Evolutionary conservation across 2,888 invertebrate genomes (phyloP).

Genomic region (Dynastes maya): DNA sequence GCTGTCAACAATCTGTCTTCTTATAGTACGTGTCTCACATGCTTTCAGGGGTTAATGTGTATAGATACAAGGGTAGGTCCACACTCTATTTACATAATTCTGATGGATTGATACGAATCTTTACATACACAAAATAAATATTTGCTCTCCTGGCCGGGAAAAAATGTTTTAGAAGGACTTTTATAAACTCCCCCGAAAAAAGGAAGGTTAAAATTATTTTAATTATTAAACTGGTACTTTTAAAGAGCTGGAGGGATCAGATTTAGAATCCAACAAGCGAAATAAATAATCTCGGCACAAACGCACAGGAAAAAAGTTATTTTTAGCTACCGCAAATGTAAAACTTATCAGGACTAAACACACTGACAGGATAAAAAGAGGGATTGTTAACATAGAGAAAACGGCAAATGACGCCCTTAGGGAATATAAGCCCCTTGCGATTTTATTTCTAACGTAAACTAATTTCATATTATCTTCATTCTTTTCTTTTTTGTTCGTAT

Average conservation of each 20-base stretch:
- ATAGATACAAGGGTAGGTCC: constrained; percentile 34
- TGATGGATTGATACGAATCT: constrained; percentile 36
- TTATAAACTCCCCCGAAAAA: neutral
- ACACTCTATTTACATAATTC: constrained; percentile 37
- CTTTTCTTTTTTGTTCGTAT: neutral
- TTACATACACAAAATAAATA: constrained; percentile 34
- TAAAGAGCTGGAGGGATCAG: no score
- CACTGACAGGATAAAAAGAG: constrained; percentile 21
- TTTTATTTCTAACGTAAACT: constrained; percentile 24
- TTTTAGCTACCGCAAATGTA: constrained; percentile 19
- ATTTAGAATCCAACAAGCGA: neutral
- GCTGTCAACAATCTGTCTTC: constrained; percentile 39
- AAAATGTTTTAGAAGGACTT: neutral
- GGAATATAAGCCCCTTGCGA: neutral
- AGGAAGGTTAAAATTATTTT: neutral
- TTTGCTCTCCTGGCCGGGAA: neutral
- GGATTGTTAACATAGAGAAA: constrained; percentile 18
- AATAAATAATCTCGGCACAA: constrained; percentile 9
- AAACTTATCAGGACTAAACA: constrained; percentile 31
- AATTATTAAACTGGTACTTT: neutral
- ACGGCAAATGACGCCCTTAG: no score
- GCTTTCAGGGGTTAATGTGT: constrained; percentile 29
- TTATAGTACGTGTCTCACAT: constrained; percentile 40
- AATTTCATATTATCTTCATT: constrained; percentile 18
- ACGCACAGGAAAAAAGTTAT: neutral